phyloP scores from a whole-genome alignment of 2,113 vertebrate species.

The Myotis brandtii region DNA sequence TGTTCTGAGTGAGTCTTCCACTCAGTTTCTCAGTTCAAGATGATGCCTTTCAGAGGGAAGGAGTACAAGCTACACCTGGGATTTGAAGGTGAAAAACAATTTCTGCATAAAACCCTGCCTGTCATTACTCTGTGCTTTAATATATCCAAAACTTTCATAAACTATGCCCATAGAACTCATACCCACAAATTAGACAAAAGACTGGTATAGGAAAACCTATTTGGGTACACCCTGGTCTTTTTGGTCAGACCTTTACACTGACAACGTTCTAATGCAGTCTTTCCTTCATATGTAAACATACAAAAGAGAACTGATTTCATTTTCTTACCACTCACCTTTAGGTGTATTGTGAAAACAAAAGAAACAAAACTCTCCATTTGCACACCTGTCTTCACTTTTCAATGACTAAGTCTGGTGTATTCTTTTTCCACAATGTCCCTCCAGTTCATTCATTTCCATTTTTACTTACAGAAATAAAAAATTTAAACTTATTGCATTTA shows the following conservation, averaged over 20 bases:
- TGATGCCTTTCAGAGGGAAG: background rate
- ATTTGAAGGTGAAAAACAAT: slow-evolving; percentile 20
- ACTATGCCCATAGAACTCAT: background rate
- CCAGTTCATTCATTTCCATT: background rate
- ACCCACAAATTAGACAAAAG: slow-evolving; percentile 37
- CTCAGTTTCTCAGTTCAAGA: slow-evolving; percentile 17
- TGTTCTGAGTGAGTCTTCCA: slow-evolving; percentile 9
- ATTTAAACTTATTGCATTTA: slow-evolving; percentile 16
- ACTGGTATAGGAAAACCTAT: background rate
- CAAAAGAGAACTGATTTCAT: background rate
- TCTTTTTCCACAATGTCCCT: background rate
- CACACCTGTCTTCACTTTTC: slow-evolving; percentile 9
- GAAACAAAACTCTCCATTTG: slow-evolving; percentile 1
- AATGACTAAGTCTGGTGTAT: background rate
- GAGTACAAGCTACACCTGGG: background rate
- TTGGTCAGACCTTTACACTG: background rate
- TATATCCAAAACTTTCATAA: slow-evolving; percentile 42
- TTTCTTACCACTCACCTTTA: background rate
- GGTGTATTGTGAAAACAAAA: slow-evolving; percentile 16
- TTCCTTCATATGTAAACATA: background rate
- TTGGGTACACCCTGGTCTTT: background rate
- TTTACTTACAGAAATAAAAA: slow-evolving; percentile 30
- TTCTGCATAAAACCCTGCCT: background rate
- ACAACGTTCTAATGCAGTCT: background rate
- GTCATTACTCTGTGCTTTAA: slow-evolving; percentile 27